Evolutionary conservation across 2,888 invertebrate species (phyloP), one percentile per base, ranked within the genome.

Genomic region (Leptopterna dolabrata): DNA sequence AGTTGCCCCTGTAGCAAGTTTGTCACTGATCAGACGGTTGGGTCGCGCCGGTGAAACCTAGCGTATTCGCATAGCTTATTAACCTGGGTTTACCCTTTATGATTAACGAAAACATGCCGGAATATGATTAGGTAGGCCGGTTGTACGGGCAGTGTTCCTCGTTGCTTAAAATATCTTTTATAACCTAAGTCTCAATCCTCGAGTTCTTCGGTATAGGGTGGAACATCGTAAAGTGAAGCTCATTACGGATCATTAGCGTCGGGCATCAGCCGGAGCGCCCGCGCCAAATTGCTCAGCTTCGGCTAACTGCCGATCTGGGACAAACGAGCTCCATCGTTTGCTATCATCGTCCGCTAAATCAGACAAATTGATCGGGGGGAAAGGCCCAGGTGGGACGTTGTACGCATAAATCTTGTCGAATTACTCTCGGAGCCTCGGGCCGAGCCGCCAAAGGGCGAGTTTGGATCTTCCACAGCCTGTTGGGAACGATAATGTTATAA

Each of bases 321-420:
- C 63, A 63, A 63, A 63, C 63, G 63, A 63, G 63, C 63, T 24
- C 19, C 63, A 63, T 63, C 63, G 63, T 63, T 63, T 63, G 63
- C 63, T 27, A 63, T 63, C 63, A 63, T 63, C 63, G 63, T 63
- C 24, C 63, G 6, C 63, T 63, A 63, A 63, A 63, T 63, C 63
- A 63, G 63, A 19, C 63, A 63, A 63, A 63, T 63, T 63, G 63
- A 63, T 63, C 63, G 63, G 24, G 4, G 63, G 63, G 63, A 63
- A 19, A 55, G 24, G 63, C 24, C 63, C 63, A 63, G 63, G 63
- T 63, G 63, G 63, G 63, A 63, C 63, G 63, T 24, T 63, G 24
- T 24, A 63, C 63, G 63, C 63, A 63, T 63, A 24, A 63, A 63
- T 63, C 63, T 63, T 63, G 63, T 63, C 63, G 7, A 63, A 63